Evolutionary conservation across 1,140 invertebrate species (phyloP), one percentile per base, ranked within the genome.

Genomic region (Aradophagus sp.): DNA sequence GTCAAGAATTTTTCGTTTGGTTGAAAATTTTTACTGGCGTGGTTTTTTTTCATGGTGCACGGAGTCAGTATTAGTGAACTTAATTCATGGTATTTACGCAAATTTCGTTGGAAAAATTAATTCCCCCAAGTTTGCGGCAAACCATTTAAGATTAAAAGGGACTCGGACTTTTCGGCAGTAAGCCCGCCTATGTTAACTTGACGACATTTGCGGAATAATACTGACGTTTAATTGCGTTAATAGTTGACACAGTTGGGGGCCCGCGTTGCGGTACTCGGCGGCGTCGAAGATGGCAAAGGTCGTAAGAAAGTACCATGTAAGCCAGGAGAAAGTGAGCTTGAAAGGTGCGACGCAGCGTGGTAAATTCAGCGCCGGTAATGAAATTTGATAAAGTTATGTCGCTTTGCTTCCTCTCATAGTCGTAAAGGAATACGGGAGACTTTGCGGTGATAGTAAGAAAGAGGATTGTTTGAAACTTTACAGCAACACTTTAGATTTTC

Each of bases 331-430:
- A 73, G 70, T 63, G 58, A 67, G 56, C 63, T 68, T 56, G 62
- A 62, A 73, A 73, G 56, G 56, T 73, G 62, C 62, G 56, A 62
- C 53, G 59, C 53, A 39, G 39, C 39, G 63, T 59, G 53, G 69
- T 45, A 62, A 56, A 68, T 73, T 58, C 58, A 63, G 45, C 53
- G 53, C 42, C 35, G 53, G 63, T 75, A 72, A 77, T 77, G 71
- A 75, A 77, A 77, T 75, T 75, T 77, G 67, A 74, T 72, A 73
- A 77, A 75, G 74, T 76, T 74, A 73, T 74, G 74, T 63, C 65
- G 68, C 61, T 50, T 45, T 38, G 61, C 62, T 73, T 63, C 55
- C 63, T 58, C 20, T 36, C 63, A 23, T 68, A 52, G 50, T 61
- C 65, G 45, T 47, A 72, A 53, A 67, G 50, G 62, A 61, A 68